phyloP scores from a whole-genome alignment of 2,888 invertebrate species.

The Listrodromus nycthemerus region DNA sequence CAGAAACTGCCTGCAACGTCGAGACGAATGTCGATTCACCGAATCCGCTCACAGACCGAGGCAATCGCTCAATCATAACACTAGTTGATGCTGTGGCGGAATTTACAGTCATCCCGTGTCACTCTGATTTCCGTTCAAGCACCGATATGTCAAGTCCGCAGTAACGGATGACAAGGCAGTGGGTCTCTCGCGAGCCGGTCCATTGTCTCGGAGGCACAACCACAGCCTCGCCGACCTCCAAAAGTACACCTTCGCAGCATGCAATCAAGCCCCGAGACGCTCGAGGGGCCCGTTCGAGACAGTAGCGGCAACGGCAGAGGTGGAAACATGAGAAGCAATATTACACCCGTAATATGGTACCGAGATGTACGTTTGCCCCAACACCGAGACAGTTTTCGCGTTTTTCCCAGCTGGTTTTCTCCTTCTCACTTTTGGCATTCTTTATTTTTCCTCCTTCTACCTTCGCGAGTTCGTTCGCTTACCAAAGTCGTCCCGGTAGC shows the following conservation, averaged over 20 bases:
- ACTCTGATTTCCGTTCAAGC: neutral
- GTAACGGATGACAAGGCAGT: conserved; percentile 15
- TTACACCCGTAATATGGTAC: conserved; percentile 18
- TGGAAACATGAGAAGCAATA: neutral
- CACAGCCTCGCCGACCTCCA: conserved; percentile 64
- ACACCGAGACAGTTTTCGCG: conserved; percentile 4
- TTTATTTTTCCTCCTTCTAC: too few relatives aligned
- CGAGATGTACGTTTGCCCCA: neutral
- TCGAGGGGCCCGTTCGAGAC: conserved; percentile 9
- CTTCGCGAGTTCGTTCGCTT: conserved; percentile 10
- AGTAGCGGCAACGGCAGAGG: neutral
- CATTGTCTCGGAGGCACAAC: conserved; percentile 74
- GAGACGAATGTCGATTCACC: too few relatives aligned
- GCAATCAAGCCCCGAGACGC: conserved; percentile 42
- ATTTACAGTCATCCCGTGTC: neutral
- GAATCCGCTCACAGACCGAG: too few relatives aligned
- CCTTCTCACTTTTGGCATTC: conserved; percentile 13
- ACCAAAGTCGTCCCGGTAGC: neutral
- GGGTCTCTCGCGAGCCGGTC: conserved; percentile 70
- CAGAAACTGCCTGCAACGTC: neutral
- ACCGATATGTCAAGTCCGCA: neutral
- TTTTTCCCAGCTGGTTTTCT: conserved; percentile 20
- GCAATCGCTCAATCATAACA: neutral
- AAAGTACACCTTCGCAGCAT: conserved; percentile 69
- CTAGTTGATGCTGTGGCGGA: neutral